These are phyloP conservation scores for Malachius bipustulatus DNA, from an alignment of 2,888 invertebrate genomes.

Conservation along the genomic window DNA sequence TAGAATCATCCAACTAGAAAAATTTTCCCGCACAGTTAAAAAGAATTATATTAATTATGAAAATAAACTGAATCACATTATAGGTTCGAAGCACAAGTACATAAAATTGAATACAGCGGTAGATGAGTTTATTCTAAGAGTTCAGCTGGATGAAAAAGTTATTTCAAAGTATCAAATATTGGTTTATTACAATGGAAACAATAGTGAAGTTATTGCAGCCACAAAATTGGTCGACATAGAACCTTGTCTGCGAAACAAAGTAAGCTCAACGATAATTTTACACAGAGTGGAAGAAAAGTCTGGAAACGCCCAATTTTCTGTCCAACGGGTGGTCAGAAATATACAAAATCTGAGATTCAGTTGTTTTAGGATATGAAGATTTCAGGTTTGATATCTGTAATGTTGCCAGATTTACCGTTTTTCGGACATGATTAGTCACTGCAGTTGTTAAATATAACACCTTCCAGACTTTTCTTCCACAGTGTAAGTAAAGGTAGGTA, in stretches of 20 bases:
- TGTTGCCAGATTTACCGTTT: no score
- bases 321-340: no score
- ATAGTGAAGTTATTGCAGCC: constrained; percentile 46
- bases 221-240: constrained; percentile 41
- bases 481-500: no score
- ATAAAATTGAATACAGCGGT: constrained; percentile 21
- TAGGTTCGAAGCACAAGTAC: constrained; percentile 28
- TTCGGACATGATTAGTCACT: no score
- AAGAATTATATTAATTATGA: constrained; percentile 22
- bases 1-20: constrained; percentile 27
- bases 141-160: constrained; percentile 39
- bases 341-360: no score
- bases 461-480: no score
- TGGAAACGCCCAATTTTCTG: no score
- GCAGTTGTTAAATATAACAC: no score
- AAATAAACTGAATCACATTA: constrained; percentile 25
- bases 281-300: no score
- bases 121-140: constrained; percentile 37
- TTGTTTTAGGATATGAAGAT: no score
- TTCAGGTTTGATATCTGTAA: no score
- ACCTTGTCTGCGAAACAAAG: constrained; percentile 45
- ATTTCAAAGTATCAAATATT: constrained; percentile 39
- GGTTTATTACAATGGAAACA: constrained; percentile 43
- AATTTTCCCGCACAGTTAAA: constrained; percentile 24
- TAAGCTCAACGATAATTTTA: no score